Conservation (phyloP, 2,797 vertebrate species). For the Tangara arthus region DNA sequence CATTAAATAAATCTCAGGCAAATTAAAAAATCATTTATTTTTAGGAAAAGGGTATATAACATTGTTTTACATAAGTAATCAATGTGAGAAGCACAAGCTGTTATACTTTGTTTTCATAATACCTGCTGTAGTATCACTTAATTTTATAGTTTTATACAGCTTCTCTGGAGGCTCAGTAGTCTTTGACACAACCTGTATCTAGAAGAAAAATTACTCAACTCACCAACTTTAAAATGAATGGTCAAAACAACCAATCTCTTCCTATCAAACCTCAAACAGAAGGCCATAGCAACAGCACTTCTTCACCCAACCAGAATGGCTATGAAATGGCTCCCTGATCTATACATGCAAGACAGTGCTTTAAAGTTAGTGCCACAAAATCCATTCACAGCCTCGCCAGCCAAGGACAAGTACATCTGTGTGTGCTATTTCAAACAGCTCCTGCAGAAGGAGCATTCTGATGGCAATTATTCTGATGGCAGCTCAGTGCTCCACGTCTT, state of each 20-base stretch:
- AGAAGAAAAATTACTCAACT: not conserved
- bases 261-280: not conserved
- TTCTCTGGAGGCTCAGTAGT: not conserved
- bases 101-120: not conserved
- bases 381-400: not conserved
- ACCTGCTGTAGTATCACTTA: not conserved
- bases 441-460: not conserved
- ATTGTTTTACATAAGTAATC: not conserved
- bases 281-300: not conserved
- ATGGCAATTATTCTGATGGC: not conserved
- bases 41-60: not conserved
- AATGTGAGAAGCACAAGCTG: not conserved
- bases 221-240: not conserved
- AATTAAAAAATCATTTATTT: not conserved
- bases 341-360: not conserved
- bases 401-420: not conserved
- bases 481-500: not conserved
- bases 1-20: not conserved
- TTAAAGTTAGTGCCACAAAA: not conserved
- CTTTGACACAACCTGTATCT: not conserved
- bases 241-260: not conserved
- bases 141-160: not conserved
- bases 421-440: not conserved
- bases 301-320: not conserved
- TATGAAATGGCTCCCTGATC: not conserved